Evolutionary conservation across 30 jellyfish, hydroid and myxozoan genomes (phyloP).

Genomic region (Turritopsis rubra): DNA sequence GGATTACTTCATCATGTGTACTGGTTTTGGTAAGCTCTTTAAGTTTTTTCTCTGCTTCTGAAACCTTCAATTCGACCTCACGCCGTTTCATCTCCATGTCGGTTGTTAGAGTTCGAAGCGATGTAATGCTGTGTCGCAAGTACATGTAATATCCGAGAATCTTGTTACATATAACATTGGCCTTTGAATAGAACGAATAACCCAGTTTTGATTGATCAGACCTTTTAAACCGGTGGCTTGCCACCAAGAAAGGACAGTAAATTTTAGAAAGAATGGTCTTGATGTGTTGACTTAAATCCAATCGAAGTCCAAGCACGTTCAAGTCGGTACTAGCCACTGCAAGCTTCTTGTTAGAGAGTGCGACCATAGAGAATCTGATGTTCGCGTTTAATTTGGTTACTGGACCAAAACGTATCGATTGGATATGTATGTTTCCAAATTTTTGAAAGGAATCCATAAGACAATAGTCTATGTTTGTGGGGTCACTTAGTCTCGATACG

Average conservation of each 20-base stretch:
- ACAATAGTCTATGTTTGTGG: background rate
- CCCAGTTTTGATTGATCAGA: background rate
- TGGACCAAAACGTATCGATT: background rate
- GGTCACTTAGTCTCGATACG: background rate
- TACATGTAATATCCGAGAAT: conserved; percentile 4
- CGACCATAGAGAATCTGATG: background rate
- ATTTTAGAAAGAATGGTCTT: background rate
- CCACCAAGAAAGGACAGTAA: background rate
- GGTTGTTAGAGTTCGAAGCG: background rate
- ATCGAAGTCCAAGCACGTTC: background rate
- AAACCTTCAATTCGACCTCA: background rate
- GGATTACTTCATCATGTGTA: background rate
- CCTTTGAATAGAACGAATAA: background rate
- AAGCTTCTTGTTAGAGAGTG: background rate
- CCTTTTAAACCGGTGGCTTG: background rate
- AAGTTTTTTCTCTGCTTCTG: background rate
- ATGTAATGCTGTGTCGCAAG: background rate
- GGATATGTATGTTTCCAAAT: background rate
- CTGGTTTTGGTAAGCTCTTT: background rate
- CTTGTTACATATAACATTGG: background rate
- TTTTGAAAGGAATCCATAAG: background rate
- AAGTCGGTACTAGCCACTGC: background rate
- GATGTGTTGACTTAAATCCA: background rate
- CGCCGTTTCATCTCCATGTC: background rate
- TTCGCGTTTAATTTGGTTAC: background rate